Conservation (phyloP, 1,140 invertebrate species). For the Penaeus vannamei region DNA sequence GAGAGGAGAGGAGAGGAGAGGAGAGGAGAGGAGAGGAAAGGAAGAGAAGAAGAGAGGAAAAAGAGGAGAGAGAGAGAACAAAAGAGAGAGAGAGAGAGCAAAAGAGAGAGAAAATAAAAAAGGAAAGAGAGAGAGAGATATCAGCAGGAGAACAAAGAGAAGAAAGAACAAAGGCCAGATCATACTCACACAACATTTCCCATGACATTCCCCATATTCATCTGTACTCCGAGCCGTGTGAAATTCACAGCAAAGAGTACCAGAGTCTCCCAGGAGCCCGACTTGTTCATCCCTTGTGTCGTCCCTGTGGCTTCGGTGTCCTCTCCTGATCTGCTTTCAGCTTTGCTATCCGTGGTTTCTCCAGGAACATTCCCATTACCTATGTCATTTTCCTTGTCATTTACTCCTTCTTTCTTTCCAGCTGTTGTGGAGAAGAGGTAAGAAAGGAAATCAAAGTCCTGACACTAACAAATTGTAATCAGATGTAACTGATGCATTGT, state of each 20-base stretch:
- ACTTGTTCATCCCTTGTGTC: conserved; percentile 37
- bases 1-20: no score
- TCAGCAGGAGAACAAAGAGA: no score
- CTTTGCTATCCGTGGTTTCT: neutral
- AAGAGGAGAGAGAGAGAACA: no score
- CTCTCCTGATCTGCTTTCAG: neutral
- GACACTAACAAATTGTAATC: no score
- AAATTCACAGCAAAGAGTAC: conserved; percentile 97
- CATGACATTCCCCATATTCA: conserved; percentile 99
- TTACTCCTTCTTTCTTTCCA: neutral
- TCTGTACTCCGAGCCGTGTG: conserved; percentile 93
- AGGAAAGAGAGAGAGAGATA: no score
- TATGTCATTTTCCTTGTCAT: conserved; percentile 7
- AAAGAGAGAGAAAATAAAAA: no score
- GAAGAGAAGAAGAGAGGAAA: no score
- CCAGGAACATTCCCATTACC: neutral
- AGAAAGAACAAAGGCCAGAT: conserved; percentile 46
- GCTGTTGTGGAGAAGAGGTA: neutral
- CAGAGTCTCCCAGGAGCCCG: conserved; percentile 88
- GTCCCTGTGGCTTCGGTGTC: neutral
- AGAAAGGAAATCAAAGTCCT: neutral
- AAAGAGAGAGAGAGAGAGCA: no score
- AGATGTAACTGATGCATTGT: no score
- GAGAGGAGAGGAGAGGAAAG: no score
- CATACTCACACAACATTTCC: conserved; percentile 88